Evolutionary conservation across 2,888 invertebrate genomes (phyloP).

Genomic region (Lithophane semibrunnea): DNA sequence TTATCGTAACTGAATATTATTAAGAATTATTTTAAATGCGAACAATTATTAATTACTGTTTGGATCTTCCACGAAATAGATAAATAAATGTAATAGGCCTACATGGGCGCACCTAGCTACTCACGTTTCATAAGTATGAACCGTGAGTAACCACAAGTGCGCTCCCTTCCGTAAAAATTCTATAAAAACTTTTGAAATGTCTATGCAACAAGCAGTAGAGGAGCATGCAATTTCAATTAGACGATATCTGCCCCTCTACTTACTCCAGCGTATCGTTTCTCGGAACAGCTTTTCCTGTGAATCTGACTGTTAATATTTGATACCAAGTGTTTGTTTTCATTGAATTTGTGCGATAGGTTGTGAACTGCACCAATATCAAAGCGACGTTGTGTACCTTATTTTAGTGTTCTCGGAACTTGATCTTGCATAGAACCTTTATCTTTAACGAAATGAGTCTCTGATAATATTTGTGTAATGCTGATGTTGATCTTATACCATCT

Average conservation of each 20-base stretch:
- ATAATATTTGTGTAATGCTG: too few species aligned
- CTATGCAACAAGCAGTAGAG: too few species aligned
- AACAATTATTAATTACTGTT: conserved; percentile 2
- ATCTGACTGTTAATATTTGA: neutral
- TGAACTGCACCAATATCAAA: neutral
- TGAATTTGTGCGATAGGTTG: neutral
- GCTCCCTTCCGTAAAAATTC: too few species aligned
- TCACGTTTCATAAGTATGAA: too few species aligned
- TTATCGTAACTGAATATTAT: conserved; percentile 17
- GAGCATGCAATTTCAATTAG: too few species aligned
- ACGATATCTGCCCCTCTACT: too few species aligned
- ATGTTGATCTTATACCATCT: neutral
- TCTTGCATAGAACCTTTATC: neutral
- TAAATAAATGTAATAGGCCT: neutral
- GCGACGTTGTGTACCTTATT: neutral
- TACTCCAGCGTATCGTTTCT: too few species aligned
- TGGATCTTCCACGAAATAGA: neutral
- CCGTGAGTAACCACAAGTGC: too few species aligned
- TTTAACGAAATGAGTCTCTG: too few species aligned
- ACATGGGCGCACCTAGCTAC: too few species aligned
- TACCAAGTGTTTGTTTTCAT: neutral
- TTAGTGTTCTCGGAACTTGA: neutral
- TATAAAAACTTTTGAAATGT: too few species aligned
- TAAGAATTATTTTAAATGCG: neutral
- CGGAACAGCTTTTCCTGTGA: neutral